Conservation (phyloP, 2,888 invertebrate genomes). For the Eristalis pertinax region DNA sequence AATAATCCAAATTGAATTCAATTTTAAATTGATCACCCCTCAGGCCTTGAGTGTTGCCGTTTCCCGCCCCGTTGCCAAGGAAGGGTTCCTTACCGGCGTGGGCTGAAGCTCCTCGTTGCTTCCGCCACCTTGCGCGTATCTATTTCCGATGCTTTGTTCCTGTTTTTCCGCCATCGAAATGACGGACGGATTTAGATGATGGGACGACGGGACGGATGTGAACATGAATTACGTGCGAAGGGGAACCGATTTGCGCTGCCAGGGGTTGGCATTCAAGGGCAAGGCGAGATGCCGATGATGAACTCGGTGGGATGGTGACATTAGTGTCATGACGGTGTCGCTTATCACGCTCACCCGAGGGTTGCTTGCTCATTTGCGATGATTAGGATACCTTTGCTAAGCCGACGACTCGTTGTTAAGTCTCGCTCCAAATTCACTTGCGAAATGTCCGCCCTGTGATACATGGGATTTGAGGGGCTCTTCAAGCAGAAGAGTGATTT, state of each 20-base stretch:
- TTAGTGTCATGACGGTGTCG: not conserved
- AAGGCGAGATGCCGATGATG: not conserved
- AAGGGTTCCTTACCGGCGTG: not conserved
- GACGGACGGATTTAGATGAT: conserved; percentile 13
- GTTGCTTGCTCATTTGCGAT: not conserved
- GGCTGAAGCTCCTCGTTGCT: not conserved
- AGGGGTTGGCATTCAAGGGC: not conserved
- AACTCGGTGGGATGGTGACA: not conserved
- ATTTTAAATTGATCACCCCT: conserved; percentile 55
- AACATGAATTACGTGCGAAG: conserved; percentile 24
- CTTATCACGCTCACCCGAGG: not conserved
- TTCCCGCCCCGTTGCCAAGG: not conserved
- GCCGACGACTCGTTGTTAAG: not conserved
- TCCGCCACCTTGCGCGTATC: not conserved
- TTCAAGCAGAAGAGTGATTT: not conserved
- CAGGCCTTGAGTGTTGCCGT: conserved; percentile 13
- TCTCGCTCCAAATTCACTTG: not conserved
- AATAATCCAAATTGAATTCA: conserved; percentile 62
- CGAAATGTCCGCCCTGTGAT: not conserved
- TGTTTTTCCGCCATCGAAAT: conserved; percentile 1
- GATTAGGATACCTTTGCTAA: not conserved
- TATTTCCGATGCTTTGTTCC: not conserved
- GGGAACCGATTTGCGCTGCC: not conserved
- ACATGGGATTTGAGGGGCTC: not conserved
- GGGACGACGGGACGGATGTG: not conserved